phyloP scores from a whole-genome alignment of 2,797 vertebrate genomes.

The Tenualosa ilisha region DNA sequence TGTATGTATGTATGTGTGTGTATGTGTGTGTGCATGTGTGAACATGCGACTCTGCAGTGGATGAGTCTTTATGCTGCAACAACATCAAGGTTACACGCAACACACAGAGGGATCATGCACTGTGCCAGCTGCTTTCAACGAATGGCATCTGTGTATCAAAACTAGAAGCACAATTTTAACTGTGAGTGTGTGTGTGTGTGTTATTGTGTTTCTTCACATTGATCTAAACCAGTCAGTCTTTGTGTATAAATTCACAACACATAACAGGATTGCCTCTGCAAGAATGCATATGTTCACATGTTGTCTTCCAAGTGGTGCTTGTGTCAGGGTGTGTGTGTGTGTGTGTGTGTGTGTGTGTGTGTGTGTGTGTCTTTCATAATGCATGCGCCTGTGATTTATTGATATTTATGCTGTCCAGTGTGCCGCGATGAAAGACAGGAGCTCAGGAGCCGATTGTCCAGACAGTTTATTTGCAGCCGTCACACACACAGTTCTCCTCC shows the following conservation, averaged over 20 bases:
- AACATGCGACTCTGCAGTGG: slow-evolving; percentile 21
- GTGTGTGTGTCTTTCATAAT: slow-evolving; percentile 62
- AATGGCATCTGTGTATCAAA: slow-evolving; percentile 6
- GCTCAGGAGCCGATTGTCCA: background rate
- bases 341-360: slow-evolving; percentile 13
- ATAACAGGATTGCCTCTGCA: background rate
- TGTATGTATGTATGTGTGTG: background rate
- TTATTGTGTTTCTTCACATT: background rate
- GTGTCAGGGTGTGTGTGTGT: background rate
- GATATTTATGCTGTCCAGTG: slow-evolving; percentile 71
- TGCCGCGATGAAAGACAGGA: slow-evolving; percentile 61
- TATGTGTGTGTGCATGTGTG: slow-evolving; percentile 6
- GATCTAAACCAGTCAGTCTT: slow-evolving; percentile 12
- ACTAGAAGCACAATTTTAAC: background rate
- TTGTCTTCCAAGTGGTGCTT: background rate
- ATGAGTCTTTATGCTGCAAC: slow-evolving; percentile 19
- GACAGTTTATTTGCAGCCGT: background rate
- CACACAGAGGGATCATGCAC: background rate
- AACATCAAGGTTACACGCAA: slow-evolving; percentile 21
- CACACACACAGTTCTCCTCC: background rate
- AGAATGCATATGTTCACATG: background rate
- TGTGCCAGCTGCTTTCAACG: background rate
- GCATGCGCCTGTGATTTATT: slow-evolving; percentile 75
- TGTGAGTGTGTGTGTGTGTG: slow-evolving; percentile 21
- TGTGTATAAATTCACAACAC: background rate